Percentiles rank a stretch among this genome's conserved stretches.
Conservation (phyloP, 2,888 invertebrate species). For the Oscheius sp. region DNA sequence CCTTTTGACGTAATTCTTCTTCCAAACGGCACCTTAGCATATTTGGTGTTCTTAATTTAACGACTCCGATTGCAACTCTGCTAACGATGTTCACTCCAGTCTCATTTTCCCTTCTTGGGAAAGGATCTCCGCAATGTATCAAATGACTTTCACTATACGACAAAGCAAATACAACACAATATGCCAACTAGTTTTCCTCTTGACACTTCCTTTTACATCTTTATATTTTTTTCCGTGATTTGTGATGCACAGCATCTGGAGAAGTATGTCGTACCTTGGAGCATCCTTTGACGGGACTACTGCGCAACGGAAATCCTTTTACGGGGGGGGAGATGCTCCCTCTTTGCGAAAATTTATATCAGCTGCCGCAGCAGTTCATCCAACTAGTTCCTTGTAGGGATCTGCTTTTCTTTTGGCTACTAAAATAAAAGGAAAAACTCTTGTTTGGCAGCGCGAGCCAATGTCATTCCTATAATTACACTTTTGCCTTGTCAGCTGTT, state of each 20-base stretch:
- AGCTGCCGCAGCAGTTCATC: conserved; percentile 5
- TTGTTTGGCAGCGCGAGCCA: conserved; percentile 36
- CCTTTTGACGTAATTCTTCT: conserved; percentile 36
- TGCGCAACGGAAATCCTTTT: conserved; percentile 36
- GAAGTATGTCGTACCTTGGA: conserved; percentile 24
- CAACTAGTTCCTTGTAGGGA: neutral
- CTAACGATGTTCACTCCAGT: conserved; percentile 17
- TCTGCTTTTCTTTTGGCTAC: neutral
- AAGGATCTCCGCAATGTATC: conserved; percentile 33
- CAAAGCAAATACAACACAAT: conserved; percentile 29
- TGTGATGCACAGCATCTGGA: neutral
- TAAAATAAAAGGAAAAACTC: conserved; percentile 11
- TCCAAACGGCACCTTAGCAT: conserved; percentile 26
- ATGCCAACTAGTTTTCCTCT: neutral
- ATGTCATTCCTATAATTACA: conserved; percentile 36
- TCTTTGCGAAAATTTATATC: conserved; percentile 30
- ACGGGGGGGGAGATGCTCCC: conserved; percentile 29
- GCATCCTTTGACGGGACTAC: conserved; percentile 22
- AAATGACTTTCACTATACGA: conserved; percentile 37
- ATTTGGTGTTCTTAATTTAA: neutral
- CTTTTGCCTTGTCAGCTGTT: conserved; percentile 35
- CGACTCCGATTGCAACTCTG: conserved; percentile 8
- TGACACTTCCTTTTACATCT: too few relatives aligned
- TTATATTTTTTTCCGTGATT: neutral
- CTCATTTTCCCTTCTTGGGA: conserved; percentile 28